Evolutionary conservation across 2,113 vertebrate genomes (phyloP).

Genomic region (Poeciliopsis turrubarensis): DNA sequence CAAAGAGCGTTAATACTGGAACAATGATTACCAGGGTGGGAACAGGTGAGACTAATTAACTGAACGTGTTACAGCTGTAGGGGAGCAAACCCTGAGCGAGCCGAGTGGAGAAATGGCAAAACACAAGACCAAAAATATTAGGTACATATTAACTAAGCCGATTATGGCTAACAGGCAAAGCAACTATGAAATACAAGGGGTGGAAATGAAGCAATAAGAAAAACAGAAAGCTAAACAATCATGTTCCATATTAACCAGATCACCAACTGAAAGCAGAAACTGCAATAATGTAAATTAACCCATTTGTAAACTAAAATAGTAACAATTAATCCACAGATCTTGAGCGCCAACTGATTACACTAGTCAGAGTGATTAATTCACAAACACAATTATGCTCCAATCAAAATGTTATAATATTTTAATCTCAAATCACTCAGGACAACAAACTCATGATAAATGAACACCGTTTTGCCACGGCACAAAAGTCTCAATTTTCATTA

Average conservation of each 20-base stretch:
- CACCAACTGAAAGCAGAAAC: too few relatives aligned
- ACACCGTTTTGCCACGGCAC: not conserved
- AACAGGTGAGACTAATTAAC: not conserved
- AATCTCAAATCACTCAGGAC: not conserved
- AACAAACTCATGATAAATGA: not conserved
- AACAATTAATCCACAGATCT: too few relatives aligned
- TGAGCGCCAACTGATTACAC: too few relatives aligned
- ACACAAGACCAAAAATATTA: not conserved
- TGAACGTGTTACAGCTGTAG: not conserved
- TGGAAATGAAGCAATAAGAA: too few relatives aligned
- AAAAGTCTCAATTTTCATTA: not conserved
- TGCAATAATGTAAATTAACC: too few relatives aligned
- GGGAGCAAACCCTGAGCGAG: not conserved
- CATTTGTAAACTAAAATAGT: too few relatives aligned
- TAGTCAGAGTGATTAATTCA: too few relatives aligned
- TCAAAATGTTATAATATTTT: not conserved
- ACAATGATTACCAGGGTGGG: not conserved
- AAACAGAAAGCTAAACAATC: too few relatives aligned
- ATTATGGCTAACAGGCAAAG: too few relatives aligned
- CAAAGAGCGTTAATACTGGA: not conserved
- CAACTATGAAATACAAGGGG: too few relatives aligned
- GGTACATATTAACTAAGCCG: not conserved
- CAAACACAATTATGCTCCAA: too few relatives aligned
- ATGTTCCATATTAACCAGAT: too few relatives aligned
- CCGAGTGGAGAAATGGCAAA: not conserved